Evolutionary conservation across 2,797 vertebrate species (phyloP).

Genomic region (Paratrypauchen microcephalus): DNA sequence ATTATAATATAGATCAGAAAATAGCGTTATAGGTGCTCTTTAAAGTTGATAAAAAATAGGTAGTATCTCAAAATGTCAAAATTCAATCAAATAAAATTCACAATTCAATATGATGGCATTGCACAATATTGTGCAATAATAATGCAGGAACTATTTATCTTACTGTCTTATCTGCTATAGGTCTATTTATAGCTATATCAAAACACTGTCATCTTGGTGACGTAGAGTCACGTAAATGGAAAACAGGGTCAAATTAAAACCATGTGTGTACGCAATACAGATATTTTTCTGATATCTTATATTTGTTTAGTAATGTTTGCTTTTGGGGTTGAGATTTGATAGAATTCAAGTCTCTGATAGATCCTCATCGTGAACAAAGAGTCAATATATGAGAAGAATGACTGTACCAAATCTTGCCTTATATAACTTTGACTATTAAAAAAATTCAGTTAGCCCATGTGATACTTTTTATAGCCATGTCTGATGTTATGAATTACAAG

Average conservation of each 20-base stretch:
- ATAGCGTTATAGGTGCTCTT: too few species aligned
- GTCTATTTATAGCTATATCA: neutral
- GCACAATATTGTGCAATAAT: too few species aligned
- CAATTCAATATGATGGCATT: too few species aligned
- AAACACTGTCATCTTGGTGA: neutral
- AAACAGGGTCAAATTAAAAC: neutral
- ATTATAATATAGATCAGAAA: too few species aligned
- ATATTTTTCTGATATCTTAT: neutral
- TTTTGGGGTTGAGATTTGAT: conserved; percentile 7
- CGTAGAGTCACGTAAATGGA: neutral
- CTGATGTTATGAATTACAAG: neutral
- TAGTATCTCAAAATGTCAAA: too few species aligned
- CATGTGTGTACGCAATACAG: neutral
- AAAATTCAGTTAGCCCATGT: too few species aligned
- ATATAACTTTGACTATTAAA: too few species aligned
- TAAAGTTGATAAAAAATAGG: too few species aligned
- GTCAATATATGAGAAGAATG: conserved; percentile 11
- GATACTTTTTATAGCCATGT: neutral
- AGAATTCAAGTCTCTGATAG: neutral
- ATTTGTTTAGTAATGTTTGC: conserved; percentile 9
- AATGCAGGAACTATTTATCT: too few species aligned
- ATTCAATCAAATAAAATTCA: too few species aligned
- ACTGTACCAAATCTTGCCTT: neutral
- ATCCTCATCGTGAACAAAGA: conserved; percentile 8
- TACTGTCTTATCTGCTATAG: too few species aligned